Conservation (phyloP, 2,113 vertebrate species). For the Cepphus grylle region DNA sequence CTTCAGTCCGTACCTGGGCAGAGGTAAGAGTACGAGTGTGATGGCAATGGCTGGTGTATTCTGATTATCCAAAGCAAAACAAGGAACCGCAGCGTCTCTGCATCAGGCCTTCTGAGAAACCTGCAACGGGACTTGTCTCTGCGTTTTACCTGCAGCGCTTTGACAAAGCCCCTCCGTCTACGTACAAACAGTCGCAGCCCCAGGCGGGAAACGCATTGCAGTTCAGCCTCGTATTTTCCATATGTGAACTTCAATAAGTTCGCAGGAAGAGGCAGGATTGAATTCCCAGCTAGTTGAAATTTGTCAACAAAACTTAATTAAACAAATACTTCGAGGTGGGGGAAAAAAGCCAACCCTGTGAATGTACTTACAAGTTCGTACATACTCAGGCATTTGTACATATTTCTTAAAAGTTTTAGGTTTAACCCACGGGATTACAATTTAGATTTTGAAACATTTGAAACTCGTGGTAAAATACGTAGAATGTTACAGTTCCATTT, state of each 20-base stretch:
- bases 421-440: background rate
- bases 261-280: background rate
- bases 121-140: constrained; percentile 37
- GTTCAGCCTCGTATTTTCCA: background rate
- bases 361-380: too few species aligned
- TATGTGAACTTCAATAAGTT: background rate
- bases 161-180: background rate
- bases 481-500: background rate
- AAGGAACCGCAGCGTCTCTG: background rate
- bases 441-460: background rate
- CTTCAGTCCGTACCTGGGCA: background rate
- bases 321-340: background rate
- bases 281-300: background rate
- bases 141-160: constrained; percentile 31
- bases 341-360: background rate
- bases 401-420: background rate
- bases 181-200: constrained; percentile 29
- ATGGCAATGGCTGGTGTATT: constrained; percentile 49
- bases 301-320: background rate
- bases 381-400: too few species aligned
- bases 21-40: background rate
- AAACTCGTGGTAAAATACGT: background rate
- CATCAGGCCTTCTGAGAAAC: constrained; percentile 42
- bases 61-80: background rate
- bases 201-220: background rate